phyloP scores from a whole-genome alignment of 2,113 vertebrate genomes.

The Lagenorhynchus albirostris region DNA sequence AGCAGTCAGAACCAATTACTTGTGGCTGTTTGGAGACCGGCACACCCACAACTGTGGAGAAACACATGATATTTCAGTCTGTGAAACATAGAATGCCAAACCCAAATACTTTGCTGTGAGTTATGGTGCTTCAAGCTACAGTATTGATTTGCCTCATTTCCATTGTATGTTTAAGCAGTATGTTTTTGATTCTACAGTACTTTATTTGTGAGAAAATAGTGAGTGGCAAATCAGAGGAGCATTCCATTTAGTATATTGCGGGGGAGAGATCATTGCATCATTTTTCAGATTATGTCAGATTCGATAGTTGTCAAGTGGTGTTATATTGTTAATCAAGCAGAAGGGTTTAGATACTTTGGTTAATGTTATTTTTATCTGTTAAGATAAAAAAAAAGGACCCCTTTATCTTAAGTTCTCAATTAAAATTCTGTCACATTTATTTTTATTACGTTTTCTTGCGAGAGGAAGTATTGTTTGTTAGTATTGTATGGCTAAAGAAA shows the following conservation, averaged over 20 bases:
- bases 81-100: background rate
- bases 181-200: slow-evolving; percentile 31
- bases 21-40: slow-evolving; percentile 26
- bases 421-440: slow-evolving; percentile 12
- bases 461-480: background rate
- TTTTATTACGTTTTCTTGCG: slow-evolving; percentile 36
- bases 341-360: background rate
- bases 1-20: slow-evolving; percentile 58
- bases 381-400: background rate
- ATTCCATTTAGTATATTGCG: slow-evolving; percentile 1
- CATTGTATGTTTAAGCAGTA: background rate
- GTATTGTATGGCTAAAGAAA: background rate
- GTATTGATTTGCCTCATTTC: slow-evolving; percentile 51
- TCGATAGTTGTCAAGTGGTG: background rate
- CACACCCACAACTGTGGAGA: background rate
- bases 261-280: background rate
- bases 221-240: background rate
- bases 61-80: slow-evolving; percentile 17
- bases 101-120: background rate
- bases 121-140: background rate
- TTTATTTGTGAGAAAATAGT: slow-evolving; percentile 40
- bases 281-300: slow-evolving; percentile 16
- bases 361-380: background rate
- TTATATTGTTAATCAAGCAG: background rate
- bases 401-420: background rate